Conservation (phyloP, 2,888 invertebrate genomes). For the Allophyes oxyacanthae region DNA sequence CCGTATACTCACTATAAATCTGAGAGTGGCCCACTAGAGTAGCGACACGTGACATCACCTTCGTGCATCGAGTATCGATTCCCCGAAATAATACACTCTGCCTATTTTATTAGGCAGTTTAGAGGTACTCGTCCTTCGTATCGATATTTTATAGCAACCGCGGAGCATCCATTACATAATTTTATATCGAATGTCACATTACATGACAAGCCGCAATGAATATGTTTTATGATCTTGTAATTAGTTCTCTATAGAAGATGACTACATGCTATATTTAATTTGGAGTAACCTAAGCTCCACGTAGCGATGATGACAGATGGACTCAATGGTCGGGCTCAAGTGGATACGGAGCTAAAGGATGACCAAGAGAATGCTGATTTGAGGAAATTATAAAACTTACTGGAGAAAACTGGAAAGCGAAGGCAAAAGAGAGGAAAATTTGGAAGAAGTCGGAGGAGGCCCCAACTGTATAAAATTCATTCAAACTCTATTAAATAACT, state of each 20-base stretch:
- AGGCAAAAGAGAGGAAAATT: no score
- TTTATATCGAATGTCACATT: conserved; percentile 32
- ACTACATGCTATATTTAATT: not conserved
- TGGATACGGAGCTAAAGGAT: no score
- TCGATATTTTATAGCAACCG: conserved; percentile 46
- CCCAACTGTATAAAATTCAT: no score
- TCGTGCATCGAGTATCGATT: conserved; percentile 45
- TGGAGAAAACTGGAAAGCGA: no score
- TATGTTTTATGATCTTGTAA: conserved; percentile 23
- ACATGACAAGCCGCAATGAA: conserved; percentile 19
- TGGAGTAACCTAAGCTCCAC: no score
- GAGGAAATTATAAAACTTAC: no score
- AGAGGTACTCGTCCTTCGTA: conserved; percentile 26
- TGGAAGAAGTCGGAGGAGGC: no score
- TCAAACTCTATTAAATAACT: no score
- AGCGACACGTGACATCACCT: conserved; percentile 19
- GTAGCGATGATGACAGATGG: no score
- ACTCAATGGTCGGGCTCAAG: no score
- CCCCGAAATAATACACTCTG: conserved; percentile 31
- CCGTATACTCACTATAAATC: conserved; percentile 16
- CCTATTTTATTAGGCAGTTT: conserved; percentile 48
- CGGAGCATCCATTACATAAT: conserved; percentile 38
- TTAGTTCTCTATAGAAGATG: conserved; percentile 2
- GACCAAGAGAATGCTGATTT: no score
- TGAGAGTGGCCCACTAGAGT: conserved; percentile 20